phyloP scores from a whole-genome alignment of 2,888 invertebrate genomes.

The Pheosia gnoma region DNA sequence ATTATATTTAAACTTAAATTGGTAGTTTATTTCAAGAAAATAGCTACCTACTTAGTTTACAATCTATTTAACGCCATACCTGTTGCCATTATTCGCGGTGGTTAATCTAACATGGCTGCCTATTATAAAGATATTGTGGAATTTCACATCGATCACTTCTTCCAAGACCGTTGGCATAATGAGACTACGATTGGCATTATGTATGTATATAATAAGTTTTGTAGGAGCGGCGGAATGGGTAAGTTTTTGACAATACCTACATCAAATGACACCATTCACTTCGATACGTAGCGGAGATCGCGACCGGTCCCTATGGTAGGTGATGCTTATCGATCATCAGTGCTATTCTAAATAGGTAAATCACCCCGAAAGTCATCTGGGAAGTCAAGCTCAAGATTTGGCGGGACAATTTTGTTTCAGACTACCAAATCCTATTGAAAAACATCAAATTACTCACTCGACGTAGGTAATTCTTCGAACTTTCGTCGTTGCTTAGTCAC shows the following conservation, averaged over 20 bases:
- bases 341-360: no score
- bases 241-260: not conserved
- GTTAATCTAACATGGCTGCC: not conserved
- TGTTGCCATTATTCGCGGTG: conserved; percentile 1
- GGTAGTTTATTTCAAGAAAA: not conserved
- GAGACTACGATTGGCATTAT: not conserved
- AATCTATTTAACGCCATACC: not conserved
- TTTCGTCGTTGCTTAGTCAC: no score
- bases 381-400: no score
- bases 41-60: not conserved
- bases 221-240: not conserved
- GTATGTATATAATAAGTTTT: not conserved
- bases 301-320: no score
- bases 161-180: not conserved
- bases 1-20: not conserved
- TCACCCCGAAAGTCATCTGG: no score
- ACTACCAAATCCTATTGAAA: no score
- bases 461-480: no score
- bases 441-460: no score
- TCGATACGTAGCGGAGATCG: no score
- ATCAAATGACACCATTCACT: no score
- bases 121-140: not conserved
- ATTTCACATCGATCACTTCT: not conserved
- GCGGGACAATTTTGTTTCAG: no score
- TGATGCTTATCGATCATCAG: no score